Evolutionary conservation across 2,113 vertebrate species (phyloP).

Genomic region (Rhea americana): DNA sequence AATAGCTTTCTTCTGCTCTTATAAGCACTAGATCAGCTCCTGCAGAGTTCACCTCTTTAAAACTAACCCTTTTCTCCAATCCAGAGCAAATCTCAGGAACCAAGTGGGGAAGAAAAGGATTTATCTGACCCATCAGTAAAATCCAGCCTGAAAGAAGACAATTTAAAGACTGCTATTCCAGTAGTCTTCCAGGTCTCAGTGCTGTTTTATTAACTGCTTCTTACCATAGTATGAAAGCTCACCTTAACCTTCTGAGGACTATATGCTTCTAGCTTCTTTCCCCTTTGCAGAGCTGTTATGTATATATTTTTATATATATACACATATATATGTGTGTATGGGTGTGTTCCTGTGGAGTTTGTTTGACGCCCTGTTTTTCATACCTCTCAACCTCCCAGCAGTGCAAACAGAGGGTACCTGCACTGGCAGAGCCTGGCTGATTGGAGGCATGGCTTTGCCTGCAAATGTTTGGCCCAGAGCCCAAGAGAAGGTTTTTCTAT

Average conservation of each 20-base stretch:
- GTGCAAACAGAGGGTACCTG: not conserved
- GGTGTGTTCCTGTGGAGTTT: slow-evolving; percentile 50
- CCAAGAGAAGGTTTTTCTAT: not conserved
- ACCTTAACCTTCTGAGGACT: slow-evolving; percentile 27
- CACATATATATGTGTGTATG: not conserved
- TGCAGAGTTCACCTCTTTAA: slow-evolving; percentile 52
- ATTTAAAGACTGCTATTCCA: slow-evolving; percentile 71
- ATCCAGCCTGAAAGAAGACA: slow-evolving; percentile 68
- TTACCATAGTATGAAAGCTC: slow-evolving; percentile 32
- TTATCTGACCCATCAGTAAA: slow-evolving; percentile 70
- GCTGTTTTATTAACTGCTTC: slow-evolving; percentile 71
- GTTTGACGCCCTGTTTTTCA: slow-evolving; percentile 60
- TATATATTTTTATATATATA: slow-evolving; percentile 8
- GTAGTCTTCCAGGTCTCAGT: slow-evolving; percentile 77
- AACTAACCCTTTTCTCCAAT: slow-evolving; percentile 82
- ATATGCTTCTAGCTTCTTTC: slow-evolving; percentile 54
- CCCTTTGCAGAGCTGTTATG: slow-evolving; percentile 36
- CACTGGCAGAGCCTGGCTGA: not conserved
- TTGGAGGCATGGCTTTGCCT: not conserved
- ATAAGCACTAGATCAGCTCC: slow-evolving; percentile 24
- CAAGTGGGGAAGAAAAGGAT: slow-evolving; percentile 74
- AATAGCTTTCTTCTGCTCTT: slow-evolving; percentile 47
- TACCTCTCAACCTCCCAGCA: slow-evolving; percentile 75
- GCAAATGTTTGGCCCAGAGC: not conserved
- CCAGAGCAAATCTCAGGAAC: slow-evolving; percentile 80